phyloP scores from a whole-genome alignment of 2,113 vertebrate species.

The Myrmecophaga tridactyla region DNA sequence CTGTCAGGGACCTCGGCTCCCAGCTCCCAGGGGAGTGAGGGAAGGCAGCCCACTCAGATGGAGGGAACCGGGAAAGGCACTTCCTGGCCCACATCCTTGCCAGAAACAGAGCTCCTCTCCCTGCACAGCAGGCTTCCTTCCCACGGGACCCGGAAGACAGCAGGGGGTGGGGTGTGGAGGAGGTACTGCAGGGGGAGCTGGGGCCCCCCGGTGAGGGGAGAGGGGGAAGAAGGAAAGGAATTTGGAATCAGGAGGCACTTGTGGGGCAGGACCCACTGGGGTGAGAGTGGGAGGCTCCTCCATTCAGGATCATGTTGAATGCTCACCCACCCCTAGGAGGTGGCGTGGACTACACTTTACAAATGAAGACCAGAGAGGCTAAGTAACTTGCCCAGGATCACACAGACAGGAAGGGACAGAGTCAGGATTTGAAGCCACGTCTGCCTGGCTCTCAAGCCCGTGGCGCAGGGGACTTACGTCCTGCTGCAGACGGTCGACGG shows the following conservation, averaged over 20 bases:
- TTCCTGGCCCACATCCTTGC: neutral
- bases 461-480: conserved; percentile 80
- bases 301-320: rapidly evolving
- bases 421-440: neutral
- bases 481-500: conserved; percentile 89
- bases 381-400: neutral
- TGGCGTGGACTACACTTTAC: neutral
- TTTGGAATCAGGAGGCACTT: neutral
- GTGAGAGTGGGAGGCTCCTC: neutral
- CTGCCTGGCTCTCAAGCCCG: neutral
- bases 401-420: neutral
- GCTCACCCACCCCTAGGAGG: rapidly evolving
- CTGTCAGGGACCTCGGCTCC: rapidly evolving
- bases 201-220: no score
- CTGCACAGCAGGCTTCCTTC: neutral
- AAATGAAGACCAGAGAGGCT: neutral
- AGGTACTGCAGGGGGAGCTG: no score
- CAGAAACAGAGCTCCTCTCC: neutral
- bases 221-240: neutral
- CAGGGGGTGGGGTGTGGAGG: neutral
- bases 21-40: neutral
- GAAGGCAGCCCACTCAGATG: neutral
- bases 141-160: neutral
- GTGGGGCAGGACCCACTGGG: neutral
- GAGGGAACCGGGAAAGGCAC: neutral